Base-by-base conservation (phyloP, 2,113 vertebrate species). In the Silurus meridionalis region DNA sequence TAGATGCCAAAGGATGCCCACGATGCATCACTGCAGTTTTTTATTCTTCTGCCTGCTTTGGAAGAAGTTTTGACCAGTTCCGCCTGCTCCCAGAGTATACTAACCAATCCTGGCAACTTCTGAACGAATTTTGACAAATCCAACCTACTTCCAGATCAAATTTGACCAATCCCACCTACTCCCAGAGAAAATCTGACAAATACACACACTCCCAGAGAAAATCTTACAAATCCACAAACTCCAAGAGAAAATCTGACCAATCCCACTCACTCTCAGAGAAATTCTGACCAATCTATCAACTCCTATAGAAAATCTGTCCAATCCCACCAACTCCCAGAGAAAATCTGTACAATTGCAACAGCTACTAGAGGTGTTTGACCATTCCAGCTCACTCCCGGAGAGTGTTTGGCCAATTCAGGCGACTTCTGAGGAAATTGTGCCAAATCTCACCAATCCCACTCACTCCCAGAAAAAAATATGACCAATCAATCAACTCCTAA, bases 1-100 rank as follows among this genome's bases (percentile, higher is more conserved):
- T 37, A 60, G 78, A 48, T 80, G 57, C 77, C 25, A 79, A 58
- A 79, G 77, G 77, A 79, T 58, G 25, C 55, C 74, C 25, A 58
- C 8, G 6, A 79, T 58, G 25, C 53, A 58, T 57, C n/a, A 37
- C 37, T 58, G 75, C 14, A 0, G 9, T 23, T 21, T 25, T 52
- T 74, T 8, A 75, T 23, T 17, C 72, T 50, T 52, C 72, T 10
- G 46, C 8, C 48, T 75, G 48, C 4, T n/a, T 50, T 75, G 52
- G 23, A 75, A 21, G 15, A 37, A 72, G 0, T 48, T 50, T 21
- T 8, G 9, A 50, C 67, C 37, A 46, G 7, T 69, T 19, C 67
- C 3, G 37, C 37, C 37, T 37, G 1, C 37, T 37, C 37, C 37
- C 37, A 37, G 37, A 37, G 37, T 37, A 37, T 37, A 37, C 37